Evolutionary conservation across 2,797 vertebrate genomes (phyloP).

Genomic region (Sandelia bainsii): DNA sequence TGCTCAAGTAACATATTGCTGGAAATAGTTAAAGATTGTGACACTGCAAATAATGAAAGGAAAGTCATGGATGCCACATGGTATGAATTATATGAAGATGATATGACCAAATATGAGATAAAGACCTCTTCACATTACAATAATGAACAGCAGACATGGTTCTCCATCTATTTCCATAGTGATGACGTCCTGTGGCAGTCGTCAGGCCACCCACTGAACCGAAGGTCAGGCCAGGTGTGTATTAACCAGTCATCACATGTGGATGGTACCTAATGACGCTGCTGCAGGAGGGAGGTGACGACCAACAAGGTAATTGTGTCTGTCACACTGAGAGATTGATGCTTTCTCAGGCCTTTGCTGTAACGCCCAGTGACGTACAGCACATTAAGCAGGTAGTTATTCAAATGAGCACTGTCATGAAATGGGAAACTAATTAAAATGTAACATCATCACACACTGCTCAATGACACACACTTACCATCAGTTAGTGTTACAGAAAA

Average conservation of each 20-base stretch:
- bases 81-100: not conserved
- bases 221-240: constrained; percentile 48
- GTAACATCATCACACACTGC: not conserved
- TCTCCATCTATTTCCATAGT: constrained; percentile 41
- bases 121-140: constrained; percentile 5
- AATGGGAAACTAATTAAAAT: constrained; percentile 1
- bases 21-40: not conserved
- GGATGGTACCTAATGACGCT: constrained; percentile 45
- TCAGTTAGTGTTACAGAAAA: too few relatives aligned
- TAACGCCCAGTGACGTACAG: not conserved
- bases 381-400: not conserved
- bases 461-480: too few relatives aligned
- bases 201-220: constrained; percentile 5
- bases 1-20: not conserved
- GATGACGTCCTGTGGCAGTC: constrained; percentile 8
- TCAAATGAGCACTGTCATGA: not conserved
- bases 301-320: constrained; percentile 59
- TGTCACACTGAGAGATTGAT: constrained; percentile 33
- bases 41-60: not conserved
- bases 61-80: not conserved
- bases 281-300: constrained; percentile 48
- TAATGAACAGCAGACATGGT: constrained; percentile 13
- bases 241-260: constrained; percentile 48
- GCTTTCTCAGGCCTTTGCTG: not conserved
- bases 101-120: not conserved